Percentiles rank a stretch among this genome's conserved stretches.
These are phyloP conservation scores for Dione juno DNA, from an alignment of 2,888 invertebrate genomes.

Conservation along the genomic window DNA sequence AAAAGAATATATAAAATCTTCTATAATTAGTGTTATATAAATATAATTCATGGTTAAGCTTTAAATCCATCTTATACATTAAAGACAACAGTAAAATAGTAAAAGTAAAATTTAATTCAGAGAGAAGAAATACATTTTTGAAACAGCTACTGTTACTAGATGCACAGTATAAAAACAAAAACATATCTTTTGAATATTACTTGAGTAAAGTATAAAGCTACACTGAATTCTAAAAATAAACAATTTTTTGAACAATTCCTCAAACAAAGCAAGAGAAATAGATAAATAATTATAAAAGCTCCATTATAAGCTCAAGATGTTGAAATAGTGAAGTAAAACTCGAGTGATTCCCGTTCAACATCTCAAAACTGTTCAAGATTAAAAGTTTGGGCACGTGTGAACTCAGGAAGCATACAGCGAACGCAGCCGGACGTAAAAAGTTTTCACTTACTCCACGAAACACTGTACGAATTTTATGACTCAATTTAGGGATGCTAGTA, in stretches of 20 bases:
- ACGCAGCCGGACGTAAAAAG: slow-evolving; percentile 37
- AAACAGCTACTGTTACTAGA: neutral
- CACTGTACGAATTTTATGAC: slow-evolving; percentile 15
- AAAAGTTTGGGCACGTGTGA: slow-evolving; percentile 44
- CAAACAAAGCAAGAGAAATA: slow-evolving; percentile 8
- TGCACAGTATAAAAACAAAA: neutral
- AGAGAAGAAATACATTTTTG: neutral
- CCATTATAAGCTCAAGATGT: slow-evolving; percentile 28
- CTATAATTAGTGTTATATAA: no score
- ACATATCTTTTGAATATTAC: neutral
- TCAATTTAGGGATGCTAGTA: neutral
- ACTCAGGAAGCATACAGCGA: slow-evolving; percentile 29
- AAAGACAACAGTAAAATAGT: no score
- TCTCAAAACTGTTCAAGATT: slow-evolving; percentile 39
- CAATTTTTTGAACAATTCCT: neutral
- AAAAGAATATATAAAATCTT: no score
- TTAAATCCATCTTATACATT: neutral
- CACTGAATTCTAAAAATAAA: neutral
- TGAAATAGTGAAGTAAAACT: slow-evolving; percentile 31
- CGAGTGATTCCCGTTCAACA: slow-evolving; percentile 36
- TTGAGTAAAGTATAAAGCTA: neutral
- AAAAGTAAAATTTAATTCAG: no score
- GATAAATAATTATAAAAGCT: slow-evolving; percentile 20
- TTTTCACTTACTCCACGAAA: slow-evolving; percentile 34
- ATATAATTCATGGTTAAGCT: no score